Evolutionary conservation across 2,888 invertebrate genomes (phyloP).

Genomic region (Spilarctia lutea): DNA sequence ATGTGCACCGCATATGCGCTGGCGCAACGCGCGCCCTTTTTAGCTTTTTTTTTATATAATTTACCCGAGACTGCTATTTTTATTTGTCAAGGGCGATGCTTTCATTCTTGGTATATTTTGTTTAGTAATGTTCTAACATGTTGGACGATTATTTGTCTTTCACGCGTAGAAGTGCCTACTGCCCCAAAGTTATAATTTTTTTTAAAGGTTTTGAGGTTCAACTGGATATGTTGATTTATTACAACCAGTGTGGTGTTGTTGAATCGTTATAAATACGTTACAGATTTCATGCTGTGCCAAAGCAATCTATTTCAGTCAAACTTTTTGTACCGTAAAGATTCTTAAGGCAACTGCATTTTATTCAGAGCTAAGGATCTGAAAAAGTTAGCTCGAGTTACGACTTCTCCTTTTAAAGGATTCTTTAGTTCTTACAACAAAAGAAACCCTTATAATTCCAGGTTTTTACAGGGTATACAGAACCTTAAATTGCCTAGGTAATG

Average conservation of each 20-base stretch:
- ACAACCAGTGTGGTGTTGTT: slow-evolving; percentile 4
- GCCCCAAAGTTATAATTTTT: slow-evolving; percentile 7
- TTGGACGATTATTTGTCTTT: slow-evolving; percentile 30
- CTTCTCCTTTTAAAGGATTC: background rate
- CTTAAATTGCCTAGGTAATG: background rate
- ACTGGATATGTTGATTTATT: slow-evolving; percentile 21
- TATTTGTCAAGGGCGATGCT: slow-evolving; percentile 69
- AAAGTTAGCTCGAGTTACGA: background rate
- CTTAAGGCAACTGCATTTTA: background rate
- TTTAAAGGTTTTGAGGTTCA: slow-evolving; percentile 8
- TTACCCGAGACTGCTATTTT: slow-evolving; percentile 72
- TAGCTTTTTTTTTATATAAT: slow-evolving; percentile 65
- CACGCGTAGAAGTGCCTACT: slow-evolving; percentile 15
- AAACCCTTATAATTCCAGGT: background rate
- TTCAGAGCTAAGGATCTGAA: background rate
- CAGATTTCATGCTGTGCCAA: slow-evolving; percentile 23
- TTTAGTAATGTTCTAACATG: slow-evolving; percentile 47
- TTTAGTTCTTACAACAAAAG: background rate
- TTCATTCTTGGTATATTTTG: slow-evolving; percentile 69
- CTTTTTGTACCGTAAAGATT: background rate
- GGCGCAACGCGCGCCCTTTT: slow-evolving; percentile 76
- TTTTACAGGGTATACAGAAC: background rate
- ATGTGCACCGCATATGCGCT: slow-evolving; percentile 82
- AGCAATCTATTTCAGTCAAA: background rate
- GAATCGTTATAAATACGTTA: slow-evolving; percentile 22